Base-by-base conservation (phyloP, 2,113 vertebrate genomes). In the Thalassarche chlororhynchos region DNA sequence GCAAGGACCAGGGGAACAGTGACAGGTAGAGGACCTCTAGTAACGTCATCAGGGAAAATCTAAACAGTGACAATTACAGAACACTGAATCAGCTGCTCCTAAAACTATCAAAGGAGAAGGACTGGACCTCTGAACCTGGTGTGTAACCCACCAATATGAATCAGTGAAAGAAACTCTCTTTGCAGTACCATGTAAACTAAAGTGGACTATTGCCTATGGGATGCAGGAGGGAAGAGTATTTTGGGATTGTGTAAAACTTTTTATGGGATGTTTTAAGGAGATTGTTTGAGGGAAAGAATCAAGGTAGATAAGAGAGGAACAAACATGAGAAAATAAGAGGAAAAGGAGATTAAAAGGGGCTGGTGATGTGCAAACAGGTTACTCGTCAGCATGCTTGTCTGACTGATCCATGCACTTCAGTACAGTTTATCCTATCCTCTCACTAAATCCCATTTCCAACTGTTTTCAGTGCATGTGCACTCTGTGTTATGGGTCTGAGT, bases 391-490 rank as follows among this genome's bases (percentile, higher is more conserved):
- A 17, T 11, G 14, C 5, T 61, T 77, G 31, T 49, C 24, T 55
- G 24, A 38, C 32, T n/a, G 28, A 46, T 44, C 24, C 21, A 18
- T 10, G 12, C 23, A n/a, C 62, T 31, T 77, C 25, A 54, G 32
- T 58, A 54, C 4, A 42, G 17, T 28, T 75, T 26, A 25, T 60
- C 20, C 28, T 47, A 3, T n/a, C 9, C 12, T 61, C 34, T 54
- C 12, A 12, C 10, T 32, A 36, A 68, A 90, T 85, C 23, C 7
- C 17, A n/a, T 55, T 90, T 92, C 52, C 34, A 69, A 8, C 14
- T 61, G 5, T 51, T 72, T 70, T 70, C 23, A 11, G 13, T 29
- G 17, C 0, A 0, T 3, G 15, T 38, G 14, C 10, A 10, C 20
- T 36, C 60, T 75, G 18, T 51, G 17, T 60, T 47, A 62, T 3